Evolutionary conservation across 2,797 vertebrate species (phyloP).

Genomic region (Aulostomus chinensis): DNA sequence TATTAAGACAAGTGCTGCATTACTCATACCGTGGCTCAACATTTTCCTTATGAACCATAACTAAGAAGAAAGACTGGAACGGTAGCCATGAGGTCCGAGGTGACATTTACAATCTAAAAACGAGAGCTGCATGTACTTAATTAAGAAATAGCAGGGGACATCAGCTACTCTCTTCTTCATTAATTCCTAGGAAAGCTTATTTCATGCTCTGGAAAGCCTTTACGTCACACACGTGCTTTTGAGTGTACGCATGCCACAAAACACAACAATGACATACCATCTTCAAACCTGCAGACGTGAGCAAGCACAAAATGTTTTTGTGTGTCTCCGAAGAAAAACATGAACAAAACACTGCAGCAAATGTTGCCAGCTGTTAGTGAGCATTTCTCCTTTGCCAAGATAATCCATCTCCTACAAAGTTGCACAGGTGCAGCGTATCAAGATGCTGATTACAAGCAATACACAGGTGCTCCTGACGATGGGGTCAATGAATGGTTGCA

Average conservation of each 20-base stretch:
- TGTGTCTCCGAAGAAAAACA: no score
- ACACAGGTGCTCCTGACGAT: no score
- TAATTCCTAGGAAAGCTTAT: conserved; percentile 73
- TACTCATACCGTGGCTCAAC: conserved; percentile 26
- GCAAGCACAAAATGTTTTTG: not conserved
- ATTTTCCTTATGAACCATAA: conserved; percentile 44
- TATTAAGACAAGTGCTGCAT: conserved; percentile 44
- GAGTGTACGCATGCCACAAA: conserved; percentile 10
- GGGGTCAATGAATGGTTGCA: no score
- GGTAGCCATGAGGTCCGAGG: conserved; percentile 50
- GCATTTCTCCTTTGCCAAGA: no score
- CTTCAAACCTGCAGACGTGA: conserved; percentile 10
- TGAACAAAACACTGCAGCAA: no score
- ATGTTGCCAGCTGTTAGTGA: no score
- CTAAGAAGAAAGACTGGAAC: conserved; percentile 35
- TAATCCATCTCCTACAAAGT: no score
- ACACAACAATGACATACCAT: conserved; percentile 10
- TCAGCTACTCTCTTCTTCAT: conserved; percentile 48
- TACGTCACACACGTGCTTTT: conserved; percentile 17
- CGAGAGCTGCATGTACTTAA: conserved; percentile 64
- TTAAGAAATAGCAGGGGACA: conserved; percentile 75
- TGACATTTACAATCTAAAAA: conserved; percentile 66
- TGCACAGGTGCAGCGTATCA: no score
- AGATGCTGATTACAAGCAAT: no score
- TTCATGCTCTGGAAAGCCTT: conserved; percentile 75